phyloP scores from a whole-genome alignment of 2,888 invertebrate species.

The Stenichneumon culpator region DNA sequence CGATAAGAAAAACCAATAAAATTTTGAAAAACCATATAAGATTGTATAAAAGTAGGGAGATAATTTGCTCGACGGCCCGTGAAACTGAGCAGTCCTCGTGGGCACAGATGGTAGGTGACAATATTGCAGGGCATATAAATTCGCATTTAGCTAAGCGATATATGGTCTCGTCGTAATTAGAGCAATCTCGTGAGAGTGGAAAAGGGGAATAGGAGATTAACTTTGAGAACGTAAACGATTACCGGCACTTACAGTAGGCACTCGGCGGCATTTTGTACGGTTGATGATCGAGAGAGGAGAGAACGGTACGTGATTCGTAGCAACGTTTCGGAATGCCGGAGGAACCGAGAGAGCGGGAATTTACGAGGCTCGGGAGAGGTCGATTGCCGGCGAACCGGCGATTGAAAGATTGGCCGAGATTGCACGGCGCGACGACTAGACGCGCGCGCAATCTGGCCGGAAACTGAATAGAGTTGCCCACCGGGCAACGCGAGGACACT shows the following conservation, averaged over 20 bases:
- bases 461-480: background rate
- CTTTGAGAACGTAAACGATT: constrained; percentile 43
- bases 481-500: background rate
- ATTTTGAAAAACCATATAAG: no score
- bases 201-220: constrained; percentile 32
- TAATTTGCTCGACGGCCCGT: background rate
- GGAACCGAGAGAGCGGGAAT: constrained; percentile 29
- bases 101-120: background rate
- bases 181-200: background rate
- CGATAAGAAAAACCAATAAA: no score
- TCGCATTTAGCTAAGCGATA: background rate
- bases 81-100: background rate
- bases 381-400: constrained; percentile 49
- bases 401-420: constrained; percentile 64
- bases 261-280: background rate
- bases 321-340: constrained; percentile 11
- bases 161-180: background rate
- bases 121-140: background rate
- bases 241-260: constrained; percentile 33
- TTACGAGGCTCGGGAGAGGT: constrained; percentile 51
- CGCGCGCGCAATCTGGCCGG: constrained; percentile 1
- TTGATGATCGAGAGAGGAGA: constrained; percentile 5
- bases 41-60: no score
- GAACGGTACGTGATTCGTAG: constrained; percentile 37
- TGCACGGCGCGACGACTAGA: constrained; percentile 34